A percentile compares a stretch with the other conserved stretches of the same genome.
Evolutionary conservation across 2,113 vertebrate genomes (phyloP).

Genomic region (Psilopsiagon aymara): DNA sequence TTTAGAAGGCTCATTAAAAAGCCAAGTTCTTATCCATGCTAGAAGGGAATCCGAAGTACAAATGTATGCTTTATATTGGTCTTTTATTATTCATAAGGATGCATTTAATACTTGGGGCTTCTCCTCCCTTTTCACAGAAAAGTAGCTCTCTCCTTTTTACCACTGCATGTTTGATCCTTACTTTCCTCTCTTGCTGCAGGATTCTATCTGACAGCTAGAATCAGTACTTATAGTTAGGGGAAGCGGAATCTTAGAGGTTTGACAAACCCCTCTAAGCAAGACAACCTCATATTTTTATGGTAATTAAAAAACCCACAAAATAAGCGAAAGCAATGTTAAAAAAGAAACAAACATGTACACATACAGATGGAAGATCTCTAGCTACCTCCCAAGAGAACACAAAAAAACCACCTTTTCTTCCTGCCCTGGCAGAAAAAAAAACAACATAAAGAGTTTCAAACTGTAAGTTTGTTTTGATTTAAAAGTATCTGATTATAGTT

Average conservation of each 20-base stretch:
- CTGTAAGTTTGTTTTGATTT: slow-evolving; percentile 7
- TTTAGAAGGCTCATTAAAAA: slow-evolving; percentile 64
- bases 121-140: slow-evolving; percentile 51
- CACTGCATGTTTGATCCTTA: slow-evolving; percentile 46
- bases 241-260: slow-evolving; percentile 27
- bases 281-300: slow-evolving; percentile 1
- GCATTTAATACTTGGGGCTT: slow-evolving; percentile 63
- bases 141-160: slow-evolving; percentile 42
- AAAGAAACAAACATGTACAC: slow-evolving; percentile 32
- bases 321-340: neutral
- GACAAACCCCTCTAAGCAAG: slow-evolving; percentile 59
- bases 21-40: slow-evolving; percentile 29
- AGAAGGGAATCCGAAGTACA: slow-evolving; percentile 63
- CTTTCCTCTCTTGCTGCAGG: slow-evolving; percentile 60
- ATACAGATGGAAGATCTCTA: slow-evolving; percentile 7
- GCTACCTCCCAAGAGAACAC: slow-evolving; percentile 31
- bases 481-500: neutral
- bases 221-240: slow-evolving; percentile 25
- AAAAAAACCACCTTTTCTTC: neutral
- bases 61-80: slow-evolving; percentile 51
- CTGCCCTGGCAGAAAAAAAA: neutral
- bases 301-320: neutral
- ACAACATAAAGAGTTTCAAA: neutral
- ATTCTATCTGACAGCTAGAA: slow-evolving; percentile 52
- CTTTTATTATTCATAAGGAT: slow-evolving; percentile 66